These are phyloP conservation scores for Petroica traversi DNA, from an alignment of 2,113 vertebrate genomes.

Conservation along the genomic window DNA sequence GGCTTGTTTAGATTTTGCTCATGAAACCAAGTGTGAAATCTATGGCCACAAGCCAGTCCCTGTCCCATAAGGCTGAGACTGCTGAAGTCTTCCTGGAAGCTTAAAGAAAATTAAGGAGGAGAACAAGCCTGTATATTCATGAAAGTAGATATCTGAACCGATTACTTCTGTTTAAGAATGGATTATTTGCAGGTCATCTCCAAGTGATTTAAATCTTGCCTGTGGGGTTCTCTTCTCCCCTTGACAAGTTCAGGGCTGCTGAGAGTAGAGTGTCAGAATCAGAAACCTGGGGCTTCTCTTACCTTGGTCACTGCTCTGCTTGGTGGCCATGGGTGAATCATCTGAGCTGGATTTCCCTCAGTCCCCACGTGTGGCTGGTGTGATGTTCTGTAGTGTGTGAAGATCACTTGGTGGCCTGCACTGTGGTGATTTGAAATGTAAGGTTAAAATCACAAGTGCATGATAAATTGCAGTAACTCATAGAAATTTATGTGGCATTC, in stretches of 20 bases:
- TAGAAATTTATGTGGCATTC: neutral
- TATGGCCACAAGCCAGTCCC: neutral
- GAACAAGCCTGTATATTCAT: neutral
- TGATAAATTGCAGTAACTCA: neutral
- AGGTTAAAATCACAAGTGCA: neutral
- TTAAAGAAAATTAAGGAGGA: neutral
- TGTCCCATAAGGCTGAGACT: neutral
- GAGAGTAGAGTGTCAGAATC: neutral
- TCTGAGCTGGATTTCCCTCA: neutral
- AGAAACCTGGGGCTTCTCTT: neutral
- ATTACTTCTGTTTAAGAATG: neutral
- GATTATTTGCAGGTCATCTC: neutral
- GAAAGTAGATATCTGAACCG: neutral
- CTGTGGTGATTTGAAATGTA: neutral
- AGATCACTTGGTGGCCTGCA: neutral
- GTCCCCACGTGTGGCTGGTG: accelerated
- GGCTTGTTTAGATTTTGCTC: conserved; percentile 41
- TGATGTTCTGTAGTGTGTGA: neutral
- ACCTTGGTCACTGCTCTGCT: neutral
- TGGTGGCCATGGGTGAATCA: neutral
- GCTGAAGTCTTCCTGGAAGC: neutral
- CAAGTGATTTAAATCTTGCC: neutral
- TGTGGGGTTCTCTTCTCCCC: neutral
- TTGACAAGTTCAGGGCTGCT: neutral
- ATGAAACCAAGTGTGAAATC: conserved; percentile 23